Conservation (phyloP, 2,113 vertebrate species). For the Callipepla squamata region DNA sequence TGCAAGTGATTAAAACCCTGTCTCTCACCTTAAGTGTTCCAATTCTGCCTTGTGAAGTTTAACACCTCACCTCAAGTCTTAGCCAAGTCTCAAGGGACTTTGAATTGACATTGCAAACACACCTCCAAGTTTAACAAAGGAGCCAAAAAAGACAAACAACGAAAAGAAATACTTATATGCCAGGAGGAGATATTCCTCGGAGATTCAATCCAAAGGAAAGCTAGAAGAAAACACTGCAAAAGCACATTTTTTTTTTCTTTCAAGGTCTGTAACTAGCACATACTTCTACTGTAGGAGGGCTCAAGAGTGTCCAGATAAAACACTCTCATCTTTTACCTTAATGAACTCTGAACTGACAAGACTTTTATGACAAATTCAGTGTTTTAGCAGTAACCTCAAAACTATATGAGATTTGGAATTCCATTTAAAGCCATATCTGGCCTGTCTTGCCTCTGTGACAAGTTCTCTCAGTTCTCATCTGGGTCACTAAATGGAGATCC, state of each 20-base stretch:
- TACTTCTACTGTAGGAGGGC: neutral
- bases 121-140: conserved; percentile 76
- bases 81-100: conserved; percentile 61
- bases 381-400: conserved; percentile 66
- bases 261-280: conserved; percentile 32
- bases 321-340: conserved; percentile 76
- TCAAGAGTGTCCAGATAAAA: conserved; percentile 70
- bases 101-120: conserved; percentile 75
- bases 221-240: conserved; percentile 59
- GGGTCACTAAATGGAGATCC: conserved; percentile 79
- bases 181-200: conserved; percentile 37
- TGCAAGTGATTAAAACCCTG: conserved; percentile 73
- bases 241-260: conserved; percentile 2
- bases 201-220: conserved; percentile 44
- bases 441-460: conserved; percentile 68
- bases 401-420: conserved; percentile 70
- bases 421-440: conserved; percentile 70
- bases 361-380: conserved; percentile 79
- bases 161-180: conserved; percentile 50
- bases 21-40: conserved; percentile 74
- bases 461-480: conserved; percentile 75
- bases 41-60: conserved; percentile 70
- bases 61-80: conserved; percentile 73
- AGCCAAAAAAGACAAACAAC: conserved; percentile 45
- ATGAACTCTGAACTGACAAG: conserved; percentile 80